Evolutionary conservation across 2,797 vertebrate species (phyloP).

Genomic region (Acridotheres tristis): DNA sequence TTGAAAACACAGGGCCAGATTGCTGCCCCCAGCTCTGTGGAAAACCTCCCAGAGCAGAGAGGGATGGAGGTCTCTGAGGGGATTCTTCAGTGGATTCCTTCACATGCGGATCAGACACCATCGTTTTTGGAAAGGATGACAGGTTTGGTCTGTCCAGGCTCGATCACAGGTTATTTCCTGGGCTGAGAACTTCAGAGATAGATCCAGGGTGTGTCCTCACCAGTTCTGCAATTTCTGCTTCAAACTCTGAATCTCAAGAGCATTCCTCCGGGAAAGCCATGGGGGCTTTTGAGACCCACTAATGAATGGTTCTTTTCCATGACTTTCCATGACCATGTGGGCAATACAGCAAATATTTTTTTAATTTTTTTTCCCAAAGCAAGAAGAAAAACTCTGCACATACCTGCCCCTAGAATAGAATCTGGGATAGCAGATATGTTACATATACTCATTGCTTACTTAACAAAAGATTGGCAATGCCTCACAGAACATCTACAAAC

Average conservation of each 20-base stretch:
- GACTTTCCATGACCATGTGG: neutral
- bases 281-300: neutral
- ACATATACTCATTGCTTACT: neutral
- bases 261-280: neutral
- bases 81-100: neutral
- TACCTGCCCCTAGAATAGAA: neutral
- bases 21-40: neutral
- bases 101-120: accelerated
- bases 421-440: neutral
- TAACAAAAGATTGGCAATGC: neutral
- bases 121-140: neutral
- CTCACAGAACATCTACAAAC: neutral
- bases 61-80: neutral
- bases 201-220: neutral
- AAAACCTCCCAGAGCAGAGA: neutral
- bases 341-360: neutral
- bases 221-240: neutral
- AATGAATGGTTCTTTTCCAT: neutral
- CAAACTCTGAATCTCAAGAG: neutral
- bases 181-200: neutral
- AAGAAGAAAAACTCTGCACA: neutral
- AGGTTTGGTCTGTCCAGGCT: neutral
- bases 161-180: neutral
- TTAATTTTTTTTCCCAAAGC: neutral
- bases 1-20: conserved; percentile 25